Conservation (phyloP, 2,888 invertebrate genomes). For the Andrena dorsata region DNA sequence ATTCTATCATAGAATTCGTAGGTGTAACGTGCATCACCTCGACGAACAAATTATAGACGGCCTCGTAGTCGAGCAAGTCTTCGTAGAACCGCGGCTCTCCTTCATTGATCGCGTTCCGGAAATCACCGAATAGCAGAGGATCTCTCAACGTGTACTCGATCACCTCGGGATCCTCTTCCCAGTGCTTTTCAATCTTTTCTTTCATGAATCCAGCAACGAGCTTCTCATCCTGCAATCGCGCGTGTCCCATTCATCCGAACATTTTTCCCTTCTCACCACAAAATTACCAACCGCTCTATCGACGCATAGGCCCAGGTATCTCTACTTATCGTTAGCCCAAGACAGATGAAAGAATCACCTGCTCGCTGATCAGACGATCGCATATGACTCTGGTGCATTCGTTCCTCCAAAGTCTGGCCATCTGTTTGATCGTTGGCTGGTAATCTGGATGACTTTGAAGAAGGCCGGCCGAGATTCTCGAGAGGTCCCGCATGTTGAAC, state of each 20-base stretch:
- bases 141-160: conserved; percentile 91
- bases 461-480: conserved; percentile 93
- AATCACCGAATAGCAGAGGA: conserved; percentile 95
- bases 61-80: conserved; percentile 95
- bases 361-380: conserved; percentile 91
- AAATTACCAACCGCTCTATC: not conserved
- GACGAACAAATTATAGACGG: conserved; percentile 94
- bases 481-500: conserved; percentile 96
- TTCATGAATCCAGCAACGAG: conserved; percentile 88
- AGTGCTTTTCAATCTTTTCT: conserved; percentile 87
- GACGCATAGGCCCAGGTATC: not conserved
- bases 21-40: conserved; percentile 87
- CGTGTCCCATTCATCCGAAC: too few relatives aligned
- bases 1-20: too few relatives aligned
- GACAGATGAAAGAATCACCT: conserved; percentile 82
- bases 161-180: conserved; percentile 85
- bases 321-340: not conserved
- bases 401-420: conserved; percentile 96
- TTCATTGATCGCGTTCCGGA: conserved; percentile 93
- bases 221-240: conserved; percentile 87
- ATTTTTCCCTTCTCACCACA: too few relatives aligned
- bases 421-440: conserved; percentile 89
- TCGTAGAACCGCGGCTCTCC: conserved; percentile 93
- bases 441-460: conserved; percentile 90
- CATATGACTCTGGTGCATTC: conserved; percentile 95